Conservation (phyloP, 2,888 invertebrate genomes). For the Lingula anatina region DNA sequence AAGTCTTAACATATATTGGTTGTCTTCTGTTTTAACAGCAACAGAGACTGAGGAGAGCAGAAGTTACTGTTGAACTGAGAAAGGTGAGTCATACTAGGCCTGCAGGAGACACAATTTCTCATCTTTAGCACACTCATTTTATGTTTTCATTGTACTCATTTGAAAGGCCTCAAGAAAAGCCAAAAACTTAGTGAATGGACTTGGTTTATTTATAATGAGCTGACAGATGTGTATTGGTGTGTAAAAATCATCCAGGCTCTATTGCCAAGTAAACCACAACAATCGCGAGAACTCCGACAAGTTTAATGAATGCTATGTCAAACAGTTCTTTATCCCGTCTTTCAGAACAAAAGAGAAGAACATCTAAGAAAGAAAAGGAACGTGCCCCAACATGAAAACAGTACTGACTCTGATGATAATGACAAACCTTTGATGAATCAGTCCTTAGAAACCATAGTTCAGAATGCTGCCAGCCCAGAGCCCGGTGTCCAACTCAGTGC, state of each 20-base stretch:
- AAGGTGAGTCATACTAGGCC: constrained; percentile 56
- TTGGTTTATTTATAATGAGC: too few relatives aligned
- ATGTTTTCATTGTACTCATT: too few relatives aligned
- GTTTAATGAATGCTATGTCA: too few relatives aligned
- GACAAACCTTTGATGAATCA: constrained; percentile 52
- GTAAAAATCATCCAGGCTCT: too few relatives aligned
- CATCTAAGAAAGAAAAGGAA: constrained; percentile 92
- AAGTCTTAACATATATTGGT: too few relatives aligned
- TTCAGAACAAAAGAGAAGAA: constrained; percentile 88
- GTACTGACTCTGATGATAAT: constrained; percentile 60
- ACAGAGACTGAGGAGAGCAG: constrained; percentile 93
- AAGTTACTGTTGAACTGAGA: constrained; percentile 91
- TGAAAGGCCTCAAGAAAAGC: too few relatives aligned
- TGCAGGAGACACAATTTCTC: constrained; percentile 89
- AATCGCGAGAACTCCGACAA: too few relatives aligned
- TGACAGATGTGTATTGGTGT: too few relatives aligned
- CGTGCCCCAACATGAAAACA: constrained; percentile 74
- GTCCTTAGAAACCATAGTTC: constrained; percentile 72
- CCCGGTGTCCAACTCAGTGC: constrained; percentile 80
- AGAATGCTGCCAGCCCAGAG: constrained; percentile 73
- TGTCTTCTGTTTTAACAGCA: constrained; percentile 57
- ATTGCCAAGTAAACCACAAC: too few relatives aligned
- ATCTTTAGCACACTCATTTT: too few relatives aligned
- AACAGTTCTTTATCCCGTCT: constrained; percentile 67
- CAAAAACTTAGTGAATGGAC: too few relatives aligned